These are phyloP conservation scores for Smittia aterrima DNA, from an alignment of 2,888 invertebrate genomes.

Conservation along the genomic window DNA sequence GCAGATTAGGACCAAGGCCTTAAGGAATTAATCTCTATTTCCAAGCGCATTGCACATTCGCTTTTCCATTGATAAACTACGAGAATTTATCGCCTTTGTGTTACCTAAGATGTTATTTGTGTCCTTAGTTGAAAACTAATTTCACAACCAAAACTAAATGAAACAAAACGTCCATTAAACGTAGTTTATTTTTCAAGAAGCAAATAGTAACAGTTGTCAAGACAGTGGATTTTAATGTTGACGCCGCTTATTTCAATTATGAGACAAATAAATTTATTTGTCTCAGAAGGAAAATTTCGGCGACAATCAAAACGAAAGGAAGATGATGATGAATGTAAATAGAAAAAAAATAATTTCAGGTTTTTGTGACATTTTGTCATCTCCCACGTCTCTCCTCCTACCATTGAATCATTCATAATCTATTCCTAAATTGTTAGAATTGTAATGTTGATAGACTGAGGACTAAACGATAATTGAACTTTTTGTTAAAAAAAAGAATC, in stretches of 20 bases:
- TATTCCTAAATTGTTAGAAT: background rate
- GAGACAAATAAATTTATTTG: too few species aligned
- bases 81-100: background rate
- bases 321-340: too few species aligned
- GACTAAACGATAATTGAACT: background rate
- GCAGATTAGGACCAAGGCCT: constrained; percentile 23
- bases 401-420: background rate
- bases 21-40: constrained; percentile 17
- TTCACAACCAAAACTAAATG: constrained; percentile 7
- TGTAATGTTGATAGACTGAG: constrained; percentile 38
- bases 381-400: too few species aligned
- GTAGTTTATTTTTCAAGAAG: background rate
- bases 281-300: too few species aligned
- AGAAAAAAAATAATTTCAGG: too few species aligned
- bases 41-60: background rate
- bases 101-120: background rate
- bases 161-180: constrained; percentile 15
- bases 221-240: too few species aligned
- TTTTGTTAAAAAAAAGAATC: constrained; percentile 25
- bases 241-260: too few species aligned
- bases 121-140: constrained; percentile 9
- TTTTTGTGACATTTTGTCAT: too few species aligned
- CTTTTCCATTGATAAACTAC: background rate
- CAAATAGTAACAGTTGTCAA: too few species aligned
- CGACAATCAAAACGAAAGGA: too few species aligned